These are phyloP conservation scores for Vulpes lagopus DNA, from an alignment of 2,113 vertebrate species.

Conservation along the genomic window DNA sequence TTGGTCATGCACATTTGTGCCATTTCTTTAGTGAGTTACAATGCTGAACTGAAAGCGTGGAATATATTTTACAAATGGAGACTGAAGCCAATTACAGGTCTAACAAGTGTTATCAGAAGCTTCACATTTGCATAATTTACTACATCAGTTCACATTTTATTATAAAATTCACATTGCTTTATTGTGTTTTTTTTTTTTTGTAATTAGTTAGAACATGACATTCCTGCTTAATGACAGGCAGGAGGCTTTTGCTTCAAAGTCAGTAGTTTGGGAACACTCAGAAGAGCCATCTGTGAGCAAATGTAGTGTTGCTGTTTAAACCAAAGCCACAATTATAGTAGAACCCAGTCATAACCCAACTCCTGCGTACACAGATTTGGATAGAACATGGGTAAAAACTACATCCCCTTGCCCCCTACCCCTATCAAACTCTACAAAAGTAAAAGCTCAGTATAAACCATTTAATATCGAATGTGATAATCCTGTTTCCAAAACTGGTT, in stretches of 20 bases:
- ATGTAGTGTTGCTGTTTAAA: constrained; percentile 77
- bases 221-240: constrained; percentile 68
- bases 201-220: constrained; percentile 88
- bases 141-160: constrained; percentile 93
- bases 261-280: constrained; percentile 71
- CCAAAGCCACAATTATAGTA: not conserved
- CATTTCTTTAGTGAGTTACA: constrained; percentile 92
- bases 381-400: constrained; percentile 42
- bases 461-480: constrained; percentile 71
- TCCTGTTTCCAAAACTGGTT: constrained; percentile 69
- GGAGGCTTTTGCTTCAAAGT: constrained; percentile 57
- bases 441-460: constrained; percentile 76
- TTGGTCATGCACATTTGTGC: constrained; percentile 96
- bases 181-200: constrained; percentile 70
- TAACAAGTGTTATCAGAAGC: constrained; percentile 94
- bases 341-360: constrained; percentile 66
- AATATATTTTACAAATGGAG: constrained; percentile 94
- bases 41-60: constrained; percentile 92
- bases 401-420: not conserved
- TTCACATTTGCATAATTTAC: constrained; percentile 96
- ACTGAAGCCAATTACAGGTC: constrained; percentile 92
- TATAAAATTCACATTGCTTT: constrained; percentile 92
- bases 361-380: constrained; percentile 16
- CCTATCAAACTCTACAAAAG: constrained; percentile 66
- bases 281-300: constrained; percentile 32